These are phyloP conservation scores for Thryonomys swinderianus DNA, from an alignment of 2,113 vertebrate species.

Conservation along the genomic window DNA sequence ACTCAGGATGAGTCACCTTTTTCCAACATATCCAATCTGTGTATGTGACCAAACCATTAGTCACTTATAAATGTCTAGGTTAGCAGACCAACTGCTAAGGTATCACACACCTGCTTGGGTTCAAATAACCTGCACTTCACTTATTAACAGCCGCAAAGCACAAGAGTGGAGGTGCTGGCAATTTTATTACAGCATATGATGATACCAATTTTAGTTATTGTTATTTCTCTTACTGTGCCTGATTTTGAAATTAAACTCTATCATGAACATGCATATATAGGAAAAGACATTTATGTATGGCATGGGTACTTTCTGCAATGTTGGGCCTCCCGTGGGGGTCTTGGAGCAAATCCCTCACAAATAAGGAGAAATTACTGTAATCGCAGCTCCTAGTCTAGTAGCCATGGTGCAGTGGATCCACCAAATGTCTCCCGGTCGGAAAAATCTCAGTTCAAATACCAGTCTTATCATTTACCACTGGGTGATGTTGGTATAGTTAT, in stretches of 20 bases:
- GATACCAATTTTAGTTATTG: background rate
- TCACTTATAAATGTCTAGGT: background rate
- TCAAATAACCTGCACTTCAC: background rate
- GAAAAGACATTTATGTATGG: background rate
- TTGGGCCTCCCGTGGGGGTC: background rate
- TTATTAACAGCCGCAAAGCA: background rate
- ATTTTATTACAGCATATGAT: background rate
- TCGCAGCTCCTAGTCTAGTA: background rate
- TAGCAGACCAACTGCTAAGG: background rate
- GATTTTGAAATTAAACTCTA: background rate
- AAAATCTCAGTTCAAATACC: background rate
- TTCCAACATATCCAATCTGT: background rate
- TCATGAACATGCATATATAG: background rate
- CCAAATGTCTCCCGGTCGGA: background rate
- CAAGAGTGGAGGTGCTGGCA: background rate
- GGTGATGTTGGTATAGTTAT: background rate
- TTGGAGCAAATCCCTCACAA: background rate
- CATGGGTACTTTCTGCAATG: background rate
- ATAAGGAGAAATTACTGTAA: background rate
- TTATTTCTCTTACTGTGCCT: background rate
- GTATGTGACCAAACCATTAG: background rate
- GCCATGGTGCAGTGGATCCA: background rate
- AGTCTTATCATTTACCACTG: background rate
- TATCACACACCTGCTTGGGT: background rate
- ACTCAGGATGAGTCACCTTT: background rate